These are phyloP conservation scores for Dryomyza anilis DNA, from an alignment of 2,888 invertebrate species.

Conservation along the genomic window DNA sequence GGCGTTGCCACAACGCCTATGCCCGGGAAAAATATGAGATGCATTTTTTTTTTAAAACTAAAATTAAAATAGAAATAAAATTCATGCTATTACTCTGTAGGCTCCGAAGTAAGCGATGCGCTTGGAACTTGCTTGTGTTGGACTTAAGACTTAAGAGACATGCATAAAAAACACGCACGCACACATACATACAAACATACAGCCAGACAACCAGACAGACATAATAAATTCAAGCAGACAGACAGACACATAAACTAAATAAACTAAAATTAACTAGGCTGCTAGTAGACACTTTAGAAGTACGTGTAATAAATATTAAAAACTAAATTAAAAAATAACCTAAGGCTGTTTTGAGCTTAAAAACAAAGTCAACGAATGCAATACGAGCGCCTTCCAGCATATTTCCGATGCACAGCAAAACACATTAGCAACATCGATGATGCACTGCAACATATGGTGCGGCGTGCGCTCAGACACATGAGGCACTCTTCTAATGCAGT, in stretches of 20 bases:
- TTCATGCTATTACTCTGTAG: constrained; percentile 3
- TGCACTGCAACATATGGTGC: neutral
- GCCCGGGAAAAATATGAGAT: no score
- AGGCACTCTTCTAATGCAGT: constrained; percentile 48
- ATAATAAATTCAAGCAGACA: neutral
- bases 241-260: neutral
- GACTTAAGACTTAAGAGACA: no score
- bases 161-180: no score
- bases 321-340: neutral
- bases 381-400: neutral
- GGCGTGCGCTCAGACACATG: neutral
- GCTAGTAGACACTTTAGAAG: no score
- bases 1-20: no score
- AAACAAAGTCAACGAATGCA: neutral
- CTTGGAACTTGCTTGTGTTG: constrained; percentile 19
- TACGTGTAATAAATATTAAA: neutral
- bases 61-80: neutral
- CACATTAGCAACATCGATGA: neutral
- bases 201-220: neutral
- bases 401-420: neutral
- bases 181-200: no score
- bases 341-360: constrained; percentile 13
- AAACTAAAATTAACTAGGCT: no score
- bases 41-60: neutral
- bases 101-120: constrained; percentile 3